Evolutionary conservation across 2,888 invertebrate genomes (phyloP).

Genomic region (Norana najaformis): DNA sequence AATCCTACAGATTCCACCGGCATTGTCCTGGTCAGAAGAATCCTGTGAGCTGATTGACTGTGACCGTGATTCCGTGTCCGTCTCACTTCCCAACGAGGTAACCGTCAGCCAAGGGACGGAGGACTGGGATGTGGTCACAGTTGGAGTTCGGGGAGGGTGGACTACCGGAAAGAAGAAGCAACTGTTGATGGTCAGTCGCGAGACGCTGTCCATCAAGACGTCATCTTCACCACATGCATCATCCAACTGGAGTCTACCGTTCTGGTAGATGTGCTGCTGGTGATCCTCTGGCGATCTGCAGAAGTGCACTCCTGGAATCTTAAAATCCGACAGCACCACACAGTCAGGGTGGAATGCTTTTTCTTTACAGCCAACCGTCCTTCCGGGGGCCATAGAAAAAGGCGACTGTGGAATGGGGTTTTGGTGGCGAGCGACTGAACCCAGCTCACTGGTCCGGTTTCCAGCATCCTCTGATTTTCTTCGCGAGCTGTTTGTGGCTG

Average conservation of each 20-base stretch:
- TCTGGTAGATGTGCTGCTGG: neutral
- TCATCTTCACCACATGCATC: neutral
- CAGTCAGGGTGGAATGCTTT: neutral
- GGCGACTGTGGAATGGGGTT: neutral
- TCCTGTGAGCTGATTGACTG: constrained; percentile 24
- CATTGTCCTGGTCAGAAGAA: neutral
- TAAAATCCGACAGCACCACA: neutral
- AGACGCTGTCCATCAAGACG: neutral
- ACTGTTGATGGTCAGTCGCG: neutral
- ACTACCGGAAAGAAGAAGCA: constrained; percentile 14
- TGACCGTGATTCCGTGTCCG: neutral
- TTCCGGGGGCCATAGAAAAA: neutral
- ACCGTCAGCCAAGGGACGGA: neutral
- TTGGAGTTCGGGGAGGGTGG: neutral
- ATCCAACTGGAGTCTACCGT: neutral
- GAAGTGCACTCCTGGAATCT: constrained; percentile 15
- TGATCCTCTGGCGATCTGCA: neutral
- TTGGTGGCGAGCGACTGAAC: neutral
- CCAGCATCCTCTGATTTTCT: neutral
- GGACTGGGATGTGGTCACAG: neutral
- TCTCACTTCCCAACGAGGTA: neutral
- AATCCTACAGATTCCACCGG: neutral
- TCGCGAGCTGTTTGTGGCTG: neutral
- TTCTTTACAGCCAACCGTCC: neutral
- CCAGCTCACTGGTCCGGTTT: neutral